These are phyloP conservation scores for Nanorana parkeri DNA, from an alignment of 2,113 vertebrate genomes.

Conservation along the genomic window DNA sequence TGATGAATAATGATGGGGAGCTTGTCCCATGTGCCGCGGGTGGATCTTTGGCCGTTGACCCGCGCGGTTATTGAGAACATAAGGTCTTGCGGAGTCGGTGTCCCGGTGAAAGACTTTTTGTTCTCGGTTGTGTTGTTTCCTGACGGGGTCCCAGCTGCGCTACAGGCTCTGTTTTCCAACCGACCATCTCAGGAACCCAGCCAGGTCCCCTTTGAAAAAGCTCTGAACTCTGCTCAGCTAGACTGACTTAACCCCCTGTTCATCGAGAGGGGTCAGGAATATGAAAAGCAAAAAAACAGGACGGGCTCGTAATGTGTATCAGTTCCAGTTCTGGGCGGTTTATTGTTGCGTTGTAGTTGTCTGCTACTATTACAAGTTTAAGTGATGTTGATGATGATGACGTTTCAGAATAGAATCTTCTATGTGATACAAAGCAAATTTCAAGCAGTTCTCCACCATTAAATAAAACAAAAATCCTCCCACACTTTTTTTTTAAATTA, in stretches of 20 bases:
- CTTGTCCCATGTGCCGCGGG: constrained; percentile 13
- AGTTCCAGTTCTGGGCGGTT: too few species aligned
- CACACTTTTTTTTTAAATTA: too few species aligned
- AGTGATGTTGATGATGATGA: too few species aligned
- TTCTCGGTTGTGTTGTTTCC: constrained; percentile 53
- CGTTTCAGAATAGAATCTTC: too few species aligned
- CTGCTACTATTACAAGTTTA: too few species aligned
- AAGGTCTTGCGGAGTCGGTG: constrained; percentile 47
- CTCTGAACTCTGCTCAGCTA: constrained; percentile 22
- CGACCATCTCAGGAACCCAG: constrained; percentile 51
- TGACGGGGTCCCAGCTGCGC: constrained; percentile 55
- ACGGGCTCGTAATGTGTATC: too few species aligned
- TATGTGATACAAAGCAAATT: too few species aligned
- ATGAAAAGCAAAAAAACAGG: background rate
- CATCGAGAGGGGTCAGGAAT: background rate
- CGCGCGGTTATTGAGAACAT: constrained; percentile 54
- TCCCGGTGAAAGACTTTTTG: constrained; percentile 55
- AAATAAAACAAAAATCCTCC: too few species aligned
- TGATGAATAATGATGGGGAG: constrained; percentile 51
- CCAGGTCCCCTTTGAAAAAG: constrained; percentile 48
- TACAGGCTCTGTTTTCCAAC: constrained; percentile 52
- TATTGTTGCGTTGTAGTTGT: too few species aligned
- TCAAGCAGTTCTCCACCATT: too few species aligned
- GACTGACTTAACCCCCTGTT: constrained; percentile 41
- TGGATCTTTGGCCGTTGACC: constrained; percentile 53